Evolutionary conservation across 1,140 invertebrate species (phyloP), one percentile per base, ranked within the genome.

Genomic region (Caligus rogercresseyi): DNA sequence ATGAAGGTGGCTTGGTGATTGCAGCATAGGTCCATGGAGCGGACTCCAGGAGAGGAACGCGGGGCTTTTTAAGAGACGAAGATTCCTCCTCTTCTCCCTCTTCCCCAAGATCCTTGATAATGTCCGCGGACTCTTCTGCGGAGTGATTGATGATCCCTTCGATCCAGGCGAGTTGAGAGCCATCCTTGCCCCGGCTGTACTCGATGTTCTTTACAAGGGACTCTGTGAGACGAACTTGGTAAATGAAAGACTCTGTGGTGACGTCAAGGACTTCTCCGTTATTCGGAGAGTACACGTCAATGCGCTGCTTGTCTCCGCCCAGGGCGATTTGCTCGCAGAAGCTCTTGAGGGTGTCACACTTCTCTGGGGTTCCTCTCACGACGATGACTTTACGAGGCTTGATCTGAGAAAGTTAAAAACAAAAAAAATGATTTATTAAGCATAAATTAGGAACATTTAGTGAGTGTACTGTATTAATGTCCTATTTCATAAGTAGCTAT

Each of bases 181-280:
- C 65, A 20, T 69, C 66, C 43, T 69, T 20, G 25, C 63, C 59
- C 53, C 64, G 52, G 56, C 56, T 66, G 65, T 43, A 67, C 52
- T 14, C 24, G 23, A 61, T 25, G 25, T 18, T 15, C n/a, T 24
- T 23, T 52, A 67, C 64, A 19, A 66, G 64, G 0, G 61, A 18
- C 15, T 54, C 25, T 13, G 62, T 15, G 1, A 69, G 24, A 15
- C 66, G 67, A 7, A 55, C 91, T 78, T 98, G 95, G 74, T 94
- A 97, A 69, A 99, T 98, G 70, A 97, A 89, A 3, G 88, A 92
- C 75, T 99, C 95, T 0, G 90, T 95, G 0, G 95, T 98, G 0
- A 87, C 92, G 74, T 98, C 93, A 2, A 99, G 80, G 1, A 82
- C 78, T 71, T 98, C 91, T 0, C 88, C 86, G 58, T 83, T 78